These are phyloP conservation scores for Ciconia nigra DNA, from an alignment of 2,797 vertebrate species.

Conservation along the genomic window DNA sequence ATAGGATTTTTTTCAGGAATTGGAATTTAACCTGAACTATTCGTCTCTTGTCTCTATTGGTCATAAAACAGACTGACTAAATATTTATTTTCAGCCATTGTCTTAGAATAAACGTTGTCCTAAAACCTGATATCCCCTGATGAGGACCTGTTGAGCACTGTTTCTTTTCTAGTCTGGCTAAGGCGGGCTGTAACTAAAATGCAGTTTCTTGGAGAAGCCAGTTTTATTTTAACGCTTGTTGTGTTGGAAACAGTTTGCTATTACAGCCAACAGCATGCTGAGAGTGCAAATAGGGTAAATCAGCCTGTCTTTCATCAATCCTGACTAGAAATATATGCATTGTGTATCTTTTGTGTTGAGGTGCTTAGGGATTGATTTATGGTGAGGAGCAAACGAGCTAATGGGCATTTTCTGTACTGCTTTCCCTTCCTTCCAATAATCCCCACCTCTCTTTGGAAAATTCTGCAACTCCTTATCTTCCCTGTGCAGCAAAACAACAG, in stretches of 20 bases:
- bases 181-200: neutral
- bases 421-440: neutral
- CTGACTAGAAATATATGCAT: neutral
- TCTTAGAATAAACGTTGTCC: neutral
- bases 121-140: neutral
- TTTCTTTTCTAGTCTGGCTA: neutral
- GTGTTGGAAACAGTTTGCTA: neutral
- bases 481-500: neutral
- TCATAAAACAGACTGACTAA: neutral
- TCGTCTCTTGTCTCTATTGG: neutral
- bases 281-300: neutral
- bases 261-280: neutral
- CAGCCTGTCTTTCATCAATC: neutral
- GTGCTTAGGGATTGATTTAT: neutral
- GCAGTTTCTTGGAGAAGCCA: neutral
- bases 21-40: neutral
- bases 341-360: neutral
- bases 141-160: neutral
- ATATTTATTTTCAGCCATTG: neutral
- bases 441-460: neutral
- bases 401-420: neutral
- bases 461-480: neutral
- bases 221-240: neutral
- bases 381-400: neutral
- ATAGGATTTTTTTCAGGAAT: neutral